These are phyloP conservation scores for Protomyctophum bolini DNA, from an alignment of 2,113 vertebrate species.

Conservation along the genomic window DNA sequence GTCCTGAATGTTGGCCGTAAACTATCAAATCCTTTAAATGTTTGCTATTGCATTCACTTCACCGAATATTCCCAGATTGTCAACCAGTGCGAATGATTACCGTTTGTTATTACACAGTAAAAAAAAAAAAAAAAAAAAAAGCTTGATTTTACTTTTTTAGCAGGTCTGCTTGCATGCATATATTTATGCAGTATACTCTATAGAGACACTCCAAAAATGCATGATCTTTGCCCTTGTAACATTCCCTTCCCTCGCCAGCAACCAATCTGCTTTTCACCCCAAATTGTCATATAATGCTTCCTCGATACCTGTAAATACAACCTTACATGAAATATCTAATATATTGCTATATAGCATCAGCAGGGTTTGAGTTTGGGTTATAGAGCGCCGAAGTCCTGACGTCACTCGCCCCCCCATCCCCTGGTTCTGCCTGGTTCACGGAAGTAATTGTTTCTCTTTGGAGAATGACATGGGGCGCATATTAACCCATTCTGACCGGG, in stretches of 20 bases:
- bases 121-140: not conserved
- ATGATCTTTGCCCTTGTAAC: constrained; percentile 19
- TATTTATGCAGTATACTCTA: not conserved
- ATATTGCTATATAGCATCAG: not conserved
- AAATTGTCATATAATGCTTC: not conserved
- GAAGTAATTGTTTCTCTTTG: too few relatives aligned
- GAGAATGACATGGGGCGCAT: too few relatives aligned
- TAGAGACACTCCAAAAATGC: constrained; percentile 15
- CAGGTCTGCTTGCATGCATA: not conserved
- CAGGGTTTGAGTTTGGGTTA: not conserved
- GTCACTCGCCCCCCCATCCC: too few relatives aligned
- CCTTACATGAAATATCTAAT: not conserved
- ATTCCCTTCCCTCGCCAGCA: not conserved
- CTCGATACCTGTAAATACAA: not conserved
- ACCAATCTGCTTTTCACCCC: constrained; percentile 14
- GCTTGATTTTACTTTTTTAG: constrained; percentile 1
- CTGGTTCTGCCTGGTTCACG: too few relatives aligned
- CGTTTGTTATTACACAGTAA: not conserved
- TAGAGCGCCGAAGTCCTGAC: not conserved
- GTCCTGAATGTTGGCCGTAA: not conserved
- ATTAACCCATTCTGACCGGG: too few relatives aligned
- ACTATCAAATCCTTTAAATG: too few relatives aligned
- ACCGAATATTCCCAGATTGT: not conserved
- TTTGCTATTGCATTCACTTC: not conserved
- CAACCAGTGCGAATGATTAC: not conserved